These are phyloP conservation scores for Epiblema foenella DNA, from an alignment of 2,888 invertebrate species.

Conservation along the genomic window DNA sequence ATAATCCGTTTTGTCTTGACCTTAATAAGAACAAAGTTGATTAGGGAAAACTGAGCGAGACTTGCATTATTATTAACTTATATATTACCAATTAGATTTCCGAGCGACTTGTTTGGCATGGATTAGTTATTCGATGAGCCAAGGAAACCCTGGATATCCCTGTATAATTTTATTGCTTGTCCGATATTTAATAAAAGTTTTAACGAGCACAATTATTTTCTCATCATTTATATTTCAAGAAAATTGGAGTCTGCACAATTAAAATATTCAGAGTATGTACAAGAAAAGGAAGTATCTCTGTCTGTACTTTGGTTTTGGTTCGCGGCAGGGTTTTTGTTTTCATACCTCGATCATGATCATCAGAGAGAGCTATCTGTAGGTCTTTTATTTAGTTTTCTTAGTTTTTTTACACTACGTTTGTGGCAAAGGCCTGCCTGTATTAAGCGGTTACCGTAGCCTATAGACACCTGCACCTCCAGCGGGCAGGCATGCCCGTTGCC, in stretches of 20 bases:
- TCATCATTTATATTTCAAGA: neutral
- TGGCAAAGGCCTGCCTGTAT: too few relatives aligned
- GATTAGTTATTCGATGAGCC: neutral
- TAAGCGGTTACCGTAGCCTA: too few relatives aligned
- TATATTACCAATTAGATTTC: constrained; percentile 10
- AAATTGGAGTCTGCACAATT: neutral
- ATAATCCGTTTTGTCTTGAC: neutral
- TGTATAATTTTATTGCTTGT: neutral
- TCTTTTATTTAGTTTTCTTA: too few relatives aligned
- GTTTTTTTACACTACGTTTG: too few relatives aligned
- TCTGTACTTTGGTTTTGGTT: too few relatives aligned
- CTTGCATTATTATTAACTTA: constrained; percentile 16
- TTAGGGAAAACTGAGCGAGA: constrained; percentile 14
- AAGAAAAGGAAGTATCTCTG: too few relatives aligned
- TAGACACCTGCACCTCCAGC: too few relatives aligned
- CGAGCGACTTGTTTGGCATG: neutral
- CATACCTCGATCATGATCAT: too few relatives aligned
- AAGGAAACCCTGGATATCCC: neutral
- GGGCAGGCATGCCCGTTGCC: too few relatives aligned
- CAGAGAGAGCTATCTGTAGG: too few relatives aligned
- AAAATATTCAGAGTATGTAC: too few relatives aligned
- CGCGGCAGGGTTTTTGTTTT: too few relatives aligned
- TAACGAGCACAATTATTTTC: constrained; percentile 1
- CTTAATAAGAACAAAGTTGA: constrained; percentile 1
- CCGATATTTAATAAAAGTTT: neutral